phyloP scores from a whole-genome alignment of 2,797 vertebrate genomes.

The Fringilla coelebs region DNA sequence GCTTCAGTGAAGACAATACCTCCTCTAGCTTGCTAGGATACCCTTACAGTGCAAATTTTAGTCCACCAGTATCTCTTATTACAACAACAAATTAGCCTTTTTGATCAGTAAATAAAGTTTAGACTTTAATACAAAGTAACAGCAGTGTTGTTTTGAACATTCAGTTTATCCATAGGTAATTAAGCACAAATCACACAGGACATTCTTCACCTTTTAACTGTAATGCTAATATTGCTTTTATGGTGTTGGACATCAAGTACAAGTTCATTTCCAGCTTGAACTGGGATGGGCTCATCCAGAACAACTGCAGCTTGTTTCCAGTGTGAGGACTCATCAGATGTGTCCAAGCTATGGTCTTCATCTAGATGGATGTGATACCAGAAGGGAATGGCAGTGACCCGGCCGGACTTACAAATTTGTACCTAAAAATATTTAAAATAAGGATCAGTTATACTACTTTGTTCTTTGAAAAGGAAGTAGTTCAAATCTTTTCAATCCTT shows the following conservation, averaged over 20 bases:
- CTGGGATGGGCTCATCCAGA: conserved; percentile 84
- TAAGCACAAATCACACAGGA: not conserved
- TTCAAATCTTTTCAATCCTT: not conserved
- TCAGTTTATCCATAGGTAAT: not conserved
- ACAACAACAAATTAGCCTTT: not conserved
- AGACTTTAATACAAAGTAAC: conserved; percentile 35
- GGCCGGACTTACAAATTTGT: conserved; percentile 79
- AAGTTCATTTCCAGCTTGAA: conserved; percentile 83
- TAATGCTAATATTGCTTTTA: conserved; percentile 92
- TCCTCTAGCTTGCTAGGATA: not conserved
- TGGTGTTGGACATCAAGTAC: conserved; percentile 83
- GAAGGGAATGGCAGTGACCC: conserved; percentile 91
- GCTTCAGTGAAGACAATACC: not conserved
- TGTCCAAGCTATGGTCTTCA: conserved; percentile 83
- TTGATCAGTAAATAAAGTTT: not conserved
- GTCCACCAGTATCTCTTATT: not conserved
- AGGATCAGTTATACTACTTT: not conserved
- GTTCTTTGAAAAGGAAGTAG: not conserved
- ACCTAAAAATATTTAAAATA: conserved; percentile 74
- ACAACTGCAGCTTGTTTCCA: conserved; percentile 97
- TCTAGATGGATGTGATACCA: conserved; percentile 93
- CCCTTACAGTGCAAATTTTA: not conserved
- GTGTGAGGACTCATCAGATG: conserved; percentile 85
- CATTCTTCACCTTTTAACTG: conserved; percentile 67
- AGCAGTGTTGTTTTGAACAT: not conserved